Percentiles rank a stretch among this genome's conserved stretches.
phyloP scores from a whole-genome alignment of 1,140 invertebrate genomes.

The Mya arenaria region DNA sequence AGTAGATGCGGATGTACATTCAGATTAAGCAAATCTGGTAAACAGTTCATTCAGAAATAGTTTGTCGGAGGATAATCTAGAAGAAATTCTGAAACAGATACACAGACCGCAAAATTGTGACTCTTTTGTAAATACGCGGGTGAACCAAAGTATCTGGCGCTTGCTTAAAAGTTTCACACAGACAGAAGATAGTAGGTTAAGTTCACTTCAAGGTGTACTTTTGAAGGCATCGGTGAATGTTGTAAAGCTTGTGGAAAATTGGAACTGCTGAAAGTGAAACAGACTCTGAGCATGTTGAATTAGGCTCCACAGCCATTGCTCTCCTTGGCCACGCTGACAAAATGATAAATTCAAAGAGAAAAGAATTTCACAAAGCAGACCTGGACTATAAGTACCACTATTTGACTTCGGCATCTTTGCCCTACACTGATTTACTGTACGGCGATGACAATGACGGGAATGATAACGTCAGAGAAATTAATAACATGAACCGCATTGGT shows the following conservation, averaged over 20 bases:
- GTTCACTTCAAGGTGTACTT: not conserved
- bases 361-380: slow-evolving; percentile 6
- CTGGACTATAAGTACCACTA: slow-evolving; percentile 22
- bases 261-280: too few relatives aligned
- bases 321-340: slow-evolving; percentile 9
- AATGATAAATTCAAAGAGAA: not conserved
- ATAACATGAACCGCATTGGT: slow-evolving; percentile 24
- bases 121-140: too few relatives aligned
- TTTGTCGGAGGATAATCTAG: too few relatives aligned
- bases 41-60: too few relatives aligned
- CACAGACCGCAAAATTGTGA: too few relatives aligned
- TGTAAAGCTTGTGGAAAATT: slow-evolving; percentile 3
- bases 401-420: not conserved
- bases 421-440: slow-evolving; percentile 13
- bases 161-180: too few relatives aligned
- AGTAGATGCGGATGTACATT: too few relatives aligned
- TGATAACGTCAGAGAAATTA: slow-evolving; percentile 24
- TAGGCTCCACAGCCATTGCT: not conserved
- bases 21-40: too few relatives aligned
- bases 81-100: too few relatives aligned
- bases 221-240: slow-evolving; percentile 9
- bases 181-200: too few relatives aligned
- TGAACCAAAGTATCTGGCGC: too few relatives aligned
- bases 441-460: not conserved
- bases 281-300: slow-evolving; percentile 5